Conservation (phyloP, 2,113 vertebrate genomes). For the Aphyosemion australe region DNA sequence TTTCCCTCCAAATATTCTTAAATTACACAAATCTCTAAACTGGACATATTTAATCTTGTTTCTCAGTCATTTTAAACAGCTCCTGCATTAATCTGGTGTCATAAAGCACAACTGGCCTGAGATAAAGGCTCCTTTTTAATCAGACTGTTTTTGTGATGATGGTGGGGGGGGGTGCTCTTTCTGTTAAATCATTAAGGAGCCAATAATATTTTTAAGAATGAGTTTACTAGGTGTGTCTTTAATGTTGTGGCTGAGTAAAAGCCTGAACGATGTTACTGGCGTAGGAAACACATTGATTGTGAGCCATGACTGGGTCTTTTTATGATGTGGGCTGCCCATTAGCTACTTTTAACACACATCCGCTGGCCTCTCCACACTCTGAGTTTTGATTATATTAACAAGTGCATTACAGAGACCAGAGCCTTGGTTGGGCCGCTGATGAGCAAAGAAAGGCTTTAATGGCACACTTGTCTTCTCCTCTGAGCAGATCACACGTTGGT, state of each 20-base stretch:
- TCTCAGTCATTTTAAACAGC: too few relatives aligned
- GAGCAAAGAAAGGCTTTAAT: slow-evolving; percentile 72
- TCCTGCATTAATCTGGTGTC: too few relatives aligned
- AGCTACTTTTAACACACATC: slow-evolving; percentile 67
- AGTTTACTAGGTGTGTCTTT: slow-evolving; percentile 12
- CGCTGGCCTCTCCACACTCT: slow-evolving; percentile 45
- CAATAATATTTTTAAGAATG: neutral
- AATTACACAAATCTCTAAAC: too few relatives aligned
- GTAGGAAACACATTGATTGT: slow-evolving; percentile 36
- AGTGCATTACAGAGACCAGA: slow-evolving; percentile 63
- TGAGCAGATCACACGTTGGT: slow-evolving; percentile 58
- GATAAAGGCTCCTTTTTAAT: too few relatives aligned
- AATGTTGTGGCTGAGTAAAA: slow-evolving; percentile 23
- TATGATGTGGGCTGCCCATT: slow-evolving; percentile 58
- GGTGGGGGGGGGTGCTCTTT: neutral
- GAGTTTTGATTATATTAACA: slow-evolving; percentile 70
- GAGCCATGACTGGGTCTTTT: slow-evolving; percentile 52
- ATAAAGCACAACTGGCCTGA: too few relatives aligned
- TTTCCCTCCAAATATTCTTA: too few relatives aligned
- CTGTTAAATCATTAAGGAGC: slow-evolving; percentile 2
- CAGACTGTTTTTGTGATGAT: neutral
- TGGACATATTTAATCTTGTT: too few relatives aligned
- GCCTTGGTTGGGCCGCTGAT: slow-evolving; percentile 48
- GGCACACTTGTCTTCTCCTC: slow-evolving; percentile 62
- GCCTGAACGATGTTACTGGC: slow-evolving; percentile 53